Evolutionary conservation across 2,888 invertebrate genomes (phyloP).

Genomic region (Linnaemya tessellans): DNA sequence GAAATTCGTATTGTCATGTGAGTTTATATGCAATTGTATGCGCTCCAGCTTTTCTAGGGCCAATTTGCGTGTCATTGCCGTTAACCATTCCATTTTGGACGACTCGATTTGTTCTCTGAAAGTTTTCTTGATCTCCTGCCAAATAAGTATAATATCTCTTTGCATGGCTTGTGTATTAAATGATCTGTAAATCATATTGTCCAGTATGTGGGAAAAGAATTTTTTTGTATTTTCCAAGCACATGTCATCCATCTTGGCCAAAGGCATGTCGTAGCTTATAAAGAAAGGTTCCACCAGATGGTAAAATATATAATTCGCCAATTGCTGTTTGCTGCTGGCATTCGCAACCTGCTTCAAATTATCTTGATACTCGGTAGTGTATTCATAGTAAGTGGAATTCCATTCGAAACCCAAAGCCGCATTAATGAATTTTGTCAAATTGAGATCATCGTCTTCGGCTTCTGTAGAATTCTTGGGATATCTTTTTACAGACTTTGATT

Average conservation of each 20-base stretch:
- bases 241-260: constrained; percentile 69
- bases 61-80: constrained; percentile 72
- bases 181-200: constrained; percentile 76
- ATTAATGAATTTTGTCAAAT: constrained; percentile 77
- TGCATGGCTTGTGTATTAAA: constrained; percentile 75
- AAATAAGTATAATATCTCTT: constrained; percentile 77
- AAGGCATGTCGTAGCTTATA: constrained; percentile 69
- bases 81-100: constrained; percentile 75
- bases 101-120: constrained; percentile 75
- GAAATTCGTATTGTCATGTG: constrained; percentile 75
- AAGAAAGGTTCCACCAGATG: constrained; percentile 77
- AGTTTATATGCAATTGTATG: constrained; percentile 75
- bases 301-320: constrained; percentile 80
- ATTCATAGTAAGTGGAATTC: constrained; percentile 76
- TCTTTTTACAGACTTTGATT: constrained; percentile 72
- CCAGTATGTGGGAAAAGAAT: constrained; percentile 78
- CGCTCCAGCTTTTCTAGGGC: constrained; percentile 76
- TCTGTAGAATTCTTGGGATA: constrained; percentile 72
- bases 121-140: constrained; percentile 76
- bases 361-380: constrained; percentile 76
- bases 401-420: constrained; percentile 74
- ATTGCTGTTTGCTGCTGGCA: constrained; percentile 65
- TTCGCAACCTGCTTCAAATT: constrained; percentile 74
- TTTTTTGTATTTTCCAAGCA: constrained; percentile 75
- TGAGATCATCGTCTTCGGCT: constrained; percentile 72